Evolutionary conservation across 53 echinoderm and acorn worm genomes (phyloP), one percentile per base, ranked within the genome.

Genomic region (Mesocentrotus franciscanus): DNA sequence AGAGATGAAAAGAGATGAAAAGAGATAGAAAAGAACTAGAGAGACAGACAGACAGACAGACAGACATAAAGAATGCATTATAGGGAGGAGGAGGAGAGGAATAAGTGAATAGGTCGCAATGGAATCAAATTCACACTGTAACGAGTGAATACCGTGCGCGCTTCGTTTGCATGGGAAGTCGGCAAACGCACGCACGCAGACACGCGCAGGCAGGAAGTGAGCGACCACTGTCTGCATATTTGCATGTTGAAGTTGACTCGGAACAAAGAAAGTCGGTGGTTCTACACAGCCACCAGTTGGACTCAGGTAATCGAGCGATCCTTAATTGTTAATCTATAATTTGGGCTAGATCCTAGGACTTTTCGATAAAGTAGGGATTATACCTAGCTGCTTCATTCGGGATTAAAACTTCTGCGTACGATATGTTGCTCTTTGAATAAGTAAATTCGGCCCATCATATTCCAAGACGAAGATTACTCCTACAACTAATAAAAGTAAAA

Each of bases 241-340:
- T 81, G 39, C 94, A 79, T n/a, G 83, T 22, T 55, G 36, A 81
- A 93, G 94, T 93, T 93, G 94, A 93, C 83, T 79, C 94, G 94
- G 94, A 81, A 93, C 94, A 93, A 93, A 93, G 94, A 93, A 59
- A 61, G 94, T 60, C 39, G 83, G 56, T 81, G 64, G 79, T 81
- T 81, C 94, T 29, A 81, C 94, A 81, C 59, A 81, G 70, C 94
- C 94, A 93, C 94, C 94, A 78, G 94, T 81, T 93, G 92, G 30
- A 60, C 20, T 4, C 10, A 35, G 57, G 57, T 87, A 87, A 87
- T 87, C 14, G 87, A 87, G 87, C 8, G 29, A 87, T 87, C 58
- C 58, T 87, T 87, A 58, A 87, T 87, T n/a, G 87, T 87, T 87
- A 58, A 87, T 87, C 87, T 27, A 58, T 87, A n/a, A 27, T 87